Conservation (phyloP, 2,888 invertebrate genomes). For the Coenonympha arcania region DNA sequence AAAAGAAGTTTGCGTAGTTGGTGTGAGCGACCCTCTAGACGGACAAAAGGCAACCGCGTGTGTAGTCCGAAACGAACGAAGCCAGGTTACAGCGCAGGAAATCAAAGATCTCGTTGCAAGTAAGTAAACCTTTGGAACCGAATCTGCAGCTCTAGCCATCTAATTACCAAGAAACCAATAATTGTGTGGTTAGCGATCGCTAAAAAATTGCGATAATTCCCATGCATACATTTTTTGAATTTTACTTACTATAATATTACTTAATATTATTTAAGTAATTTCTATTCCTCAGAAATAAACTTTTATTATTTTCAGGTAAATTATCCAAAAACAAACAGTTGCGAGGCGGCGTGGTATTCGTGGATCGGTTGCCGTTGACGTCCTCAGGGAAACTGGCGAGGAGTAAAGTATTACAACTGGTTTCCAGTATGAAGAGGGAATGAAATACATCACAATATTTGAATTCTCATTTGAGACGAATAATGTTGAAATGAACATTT, state of each 20-base stretch:
- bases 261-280: no score
- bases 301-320: constrained; percentile 32
- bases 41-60: constrained; percentile 51
- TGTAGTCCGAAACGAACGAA: constrained; percentile 38
- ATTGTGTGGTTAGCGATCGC: no score
- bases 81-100: constrained; percentile 43
- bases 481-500: no score
- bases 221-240: no score
- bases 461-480: no score
- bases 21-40: constrained; percentile 40
- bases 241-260: no score
- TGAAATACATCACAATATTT: not conserved
- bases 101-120: constrained; percentile 50
- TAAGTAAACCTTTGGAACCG: constrained; percentile 35
- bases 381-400: constrained; percentile 39
- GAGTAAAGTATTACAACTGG: constrained; percentile 26
- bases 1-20: constrained; percentile 48
- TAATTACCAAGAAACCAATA: no score
- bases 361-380: constrained; percentile 38
- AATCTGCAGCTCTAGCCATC: no score
- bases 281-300: no score
- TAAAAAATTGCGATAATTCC: no score
- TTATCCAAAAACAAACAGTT: constrained; percentile 41
- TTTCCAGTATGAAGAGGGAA: constrained; percentile 11
- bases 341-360: constrained; percentile 44